These are phyloP conservation scores for Mirza zaza DNA, from an alignment of 2,113 vertebrate genomes.

Conservation along the genomic window DNA sequence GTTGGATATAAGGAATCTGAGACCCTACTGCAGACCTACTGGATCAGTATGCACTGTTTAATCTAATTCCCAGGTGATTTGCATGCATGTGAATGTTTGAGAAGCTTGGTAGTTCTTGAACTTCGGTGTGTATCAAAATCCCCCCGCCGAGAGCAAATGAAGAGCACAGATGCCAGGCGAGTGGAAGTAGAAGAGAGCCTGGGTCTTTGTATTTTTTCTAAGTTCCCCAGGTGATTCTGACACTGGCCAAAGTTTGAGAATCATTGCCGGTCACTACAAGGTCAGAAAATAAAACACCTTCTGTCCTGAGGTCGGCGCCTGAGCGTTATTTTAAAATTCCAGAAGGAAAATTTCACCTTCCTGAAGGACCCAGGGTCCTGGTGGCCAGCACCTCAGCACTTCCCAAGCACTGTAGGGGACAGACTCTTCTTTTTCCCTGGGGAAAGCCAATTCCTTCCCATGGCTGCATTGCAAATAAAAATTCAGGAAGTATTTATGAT, in stretches of 20 bases:
- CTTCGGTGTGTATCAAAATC: neutral
- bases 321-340: neutral
- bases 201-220: neutral
- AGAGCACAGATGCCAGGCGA: neutral
- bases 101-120: neutral
- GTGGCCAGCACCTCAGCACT: neutral
- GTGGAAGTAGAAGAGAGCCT: rapidly evolving
- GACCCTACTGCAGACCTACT: rapidly evolving
- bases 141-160: neutral
- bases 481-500: neutral
- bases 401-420: neutral
- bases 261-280: neutral
- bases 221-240: neutral
- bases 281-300: neutral
- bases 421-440: neutral
- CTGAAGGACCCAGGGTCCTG: neutral
- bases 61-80: neutral
- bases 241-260: neutral
- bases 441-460: neutral
- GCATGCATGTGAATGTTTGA: neutral
- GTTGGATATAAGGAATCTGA: neutral
- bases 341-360: neutral
- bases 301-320: neutral
- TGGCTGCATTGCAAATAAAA: slow-evolving; percentile 31
- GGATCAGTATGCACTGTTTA: neutral